These are phyloP conservation scores for Oreochromis grahami DNA, from an alignment of 2,797 vertebrate genomes.

Conservation along the genomic window DNA sequence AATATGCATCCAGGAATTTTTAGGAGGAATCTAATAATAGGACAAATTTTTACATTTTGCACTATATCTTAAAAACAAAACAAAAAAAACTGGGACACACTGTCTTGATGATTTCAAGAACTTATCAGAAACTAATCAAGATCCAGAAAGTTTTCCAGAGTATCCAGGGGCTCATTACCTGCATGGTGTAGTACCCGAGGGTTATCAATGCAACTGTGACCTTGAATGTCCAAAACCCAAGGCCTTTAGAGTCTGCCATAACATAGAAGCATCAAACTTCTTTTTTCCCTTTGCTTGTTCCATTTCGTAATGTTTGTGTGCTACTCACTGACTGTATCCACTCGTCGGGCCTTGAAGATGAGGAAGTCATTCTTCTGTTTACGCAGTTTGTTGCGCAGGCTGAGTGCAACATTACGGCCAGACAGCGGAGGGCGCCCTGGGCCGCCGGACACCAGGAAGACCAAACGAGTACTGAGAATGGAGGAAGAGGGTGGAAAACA, in stretches of 20 bases:
- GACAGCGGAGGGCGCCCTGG: conserved; percentile 89
- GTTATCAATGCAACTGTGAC: not conserved
- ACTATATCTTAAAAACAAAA: not conserved
- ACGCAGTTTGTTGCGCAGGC: conserved; percentile 85
- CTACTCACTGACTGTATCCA: conserved; percentile 94
- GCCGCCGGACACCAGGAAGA: conserved; percentile 92
- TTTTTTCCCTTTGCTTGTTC: not conserved
- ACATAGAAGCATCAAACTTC: not conserved
- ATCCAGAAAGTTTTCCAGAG: no score
- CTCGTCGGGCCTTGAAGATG: conserved; percentile 85
- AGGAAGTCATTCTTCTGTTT: conserved; percentile 97
- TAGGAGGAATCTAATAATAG: not conserved
- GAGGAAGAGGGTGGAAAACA: not conserved
- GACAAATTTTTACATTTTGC: not conserved
- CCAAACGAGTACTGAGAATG: conserved; percentile 87
- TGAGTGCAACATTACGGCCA: conserved; percentile 85
- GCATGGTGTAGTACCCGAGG: no score
- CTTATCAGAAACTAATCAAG: not conserved
- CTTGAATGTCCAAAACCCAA: not conserved
- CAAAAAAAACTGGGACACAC: not conserved
- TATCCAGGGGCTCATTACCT: no score
- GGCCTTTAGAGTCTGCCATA: not conserved
- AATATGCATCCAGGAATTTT: not conserved
- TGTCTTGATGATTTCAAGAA: not conserved
- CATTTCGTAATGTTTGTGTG: not conserved